phyloP scores from a whole-genome alignment of 1,140 invertebrate species.

The Drosophila nigromelanica region DNA sequence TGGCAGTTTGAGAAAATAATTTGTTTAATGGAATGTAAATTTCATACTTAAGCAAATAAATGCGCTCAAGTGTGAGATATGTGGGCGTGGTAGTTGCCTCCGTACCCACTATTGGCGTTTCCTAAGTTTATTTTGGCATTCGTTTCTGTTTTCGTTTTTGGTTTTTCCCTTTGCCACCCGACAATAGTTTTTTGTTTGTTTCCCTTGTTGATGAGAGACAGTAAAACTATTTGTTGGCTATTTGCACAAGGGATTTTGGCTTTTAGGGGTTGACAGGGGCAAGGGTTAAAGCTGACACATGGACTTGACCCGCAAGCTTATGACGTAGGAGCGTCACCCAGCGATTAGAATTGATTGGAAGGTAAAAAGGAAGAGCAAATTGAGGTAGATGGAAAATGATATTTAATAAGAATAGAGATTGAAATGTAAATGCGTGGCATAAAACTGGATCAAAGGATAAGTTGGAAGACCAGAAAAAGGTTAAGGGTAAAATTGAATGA shows the following conservation, averaged over 20 bases:
- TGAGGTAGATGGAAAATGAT: conserved; percentile 17
- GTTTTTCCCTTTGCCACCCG: not conserved
- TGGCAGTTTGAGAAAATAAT: conserved; percentile 74
- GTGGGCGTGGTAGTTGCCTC: conserved; percentile 27
- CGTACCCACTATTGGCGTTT: conserved; percentile 7
- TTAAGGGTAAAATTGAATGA: not conserved
- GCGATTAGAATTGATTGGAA: conserved; percentile 29
- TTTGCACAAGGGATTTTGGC: conserved; percentile 40
- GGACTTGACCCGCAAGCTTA: conserved; percentile 11
- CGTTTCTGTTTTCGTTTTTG: not conserved
- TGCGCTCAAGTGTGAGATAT: conserved; percentile 52
- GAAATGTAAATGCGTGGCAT: conserved; percentile 1
- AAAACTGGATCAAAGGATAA: not conserved
- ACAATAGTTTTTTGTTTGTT: conserved; percentile 50
- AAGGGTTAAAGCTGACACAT: conserved; percentile 19
- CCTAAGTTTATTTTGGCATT: conserved; percentile 36
- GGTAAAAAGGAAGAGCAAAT: not conserved
- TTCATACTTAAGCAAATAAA: conserved; percentile 79
- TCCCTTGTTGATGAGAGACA: conserved; percentile 36
- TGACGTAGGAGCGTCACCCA: conserved; percentile 2
- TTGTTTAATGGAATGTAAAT: conserved; percentile 82
- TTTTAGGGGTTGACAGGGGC: not conserved
- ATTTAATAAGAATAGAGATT: conserved; percentile 15
- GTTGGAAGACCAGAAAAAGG: not conserved
- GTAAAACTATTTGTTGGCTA: conserved; percentile 48